Conservation (phyloP, 2,888 invertebrate genomes). For the Parnassius apollo region DNA sequence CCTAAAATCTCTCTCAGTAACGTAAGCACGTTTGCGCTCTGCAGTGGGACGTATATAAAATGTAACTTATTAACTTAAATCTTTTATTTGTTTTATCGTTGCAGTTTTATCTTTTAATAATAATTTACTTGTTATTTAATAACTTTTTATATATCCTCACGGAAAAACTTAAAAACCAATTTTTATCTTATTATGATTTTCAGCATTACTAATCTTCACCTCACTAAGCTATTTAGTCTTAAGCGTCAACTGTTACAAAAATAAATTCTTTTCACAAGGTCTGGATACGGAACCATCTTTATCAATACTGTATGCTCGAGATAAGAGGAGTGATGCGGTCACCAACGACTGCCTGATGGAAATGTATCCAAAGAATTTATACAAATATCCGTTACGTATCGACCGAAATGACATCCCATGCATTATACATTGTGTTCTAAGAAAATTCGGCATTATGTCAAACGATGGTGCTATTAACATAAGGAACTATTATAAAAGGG, state of each 20-base stretch:
- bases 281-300: conserved; percentile 65
- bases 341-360: conserved; percentile 65
- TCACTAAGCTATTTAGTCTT: conserved; percentile 44
- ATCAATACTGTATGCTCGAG: conserved; percentile 67
- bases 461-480: conserved; percentile 70
- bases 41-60: no score
- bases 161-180: not conserved
- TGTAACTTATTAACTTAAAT: no score
- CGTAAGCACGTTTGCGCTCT: no score
- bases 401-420: conserved; percentile 71
- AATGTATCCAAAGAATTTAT: conserved; percentile 70
- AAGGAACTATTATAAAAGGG: conserved; percentile 67
- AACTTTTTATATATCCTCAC: not conserved
- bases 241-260: conserved; percentile 48
- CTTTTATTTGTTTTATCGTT: no score
- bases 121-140: no score
- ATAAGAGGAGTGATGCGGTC: conserved; percentile 62
- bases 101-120: no score
- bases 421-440: conserved; percentile 71
- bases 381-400: conserved; percentile 65
- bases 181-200: conserved; percentile 42
- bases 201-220: conserved; percentile 56
- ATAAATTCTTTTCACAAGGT: conserved; percentile 58
- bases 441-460: conserved; percentile 73
- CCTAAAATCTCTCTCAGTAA: no score